Base-by-base conservation (phyloP, 2,888 invertebrate genomes). In the Chrysolina americana region DNA sequence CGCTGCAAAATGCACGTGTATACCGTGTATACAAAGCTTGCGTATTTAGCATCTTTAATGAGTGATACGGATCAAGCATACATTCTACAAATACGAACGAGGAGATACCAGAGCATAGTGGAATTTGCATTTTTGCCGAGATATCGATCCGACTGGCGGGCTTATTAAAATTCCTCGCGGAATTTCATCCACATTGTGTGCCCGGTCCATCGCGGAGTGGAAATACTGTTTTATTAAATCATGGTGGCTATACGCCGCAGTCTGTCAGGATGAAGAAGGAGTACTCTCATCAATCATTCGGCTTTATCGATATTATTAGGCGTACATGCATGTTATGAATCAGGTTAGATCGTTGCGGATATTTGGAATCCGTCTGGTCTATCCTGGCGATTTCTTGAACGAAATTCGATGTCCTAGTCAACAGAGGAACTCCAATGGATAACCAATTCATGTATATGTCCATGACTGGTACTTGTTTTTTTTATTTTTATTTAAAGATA, bases 171-270 rank as follows among this genome's bases (percentile, higher is more conserved):
- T 68, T 68, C 68, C 68, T 53, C 41, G 28, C 68, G 41, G 68
- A 68, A 68, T 68, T 68, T 36, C 53, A 68, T 50, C 53, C 19
- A 68, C 68, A 68, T 68, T 53, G 68, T 36, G 68, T 53, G 59
- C 21, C 69, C 21, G 65, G 71, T 71, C 71, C 71, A 66, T 44
- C 48, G 71, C 47, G 28, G 59, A 71, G 48, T 71, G 62, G 66
- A 48, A 71, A 65, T 56, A 66, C 59, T 71, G 71, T 71, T 65
- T 71, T 71, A 71, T 71, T 71, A 65, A 66, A 71, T 71, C 56
- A 59, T 47, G 65, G 41, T 50, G 50, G 70, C 53, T 64, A 15
- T 15, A n/a, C n/a, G 59, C 59, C 36, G 28, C 59, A 59, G 28
- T 68, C 41, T 68, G 68, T 68, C 68, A 56, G 41, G 41, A 47